phyloP scores from a whole-genome alignment of 35 echinoderm and acorn worm genomes.

The Hemicentrotus pulcherrimus region DNA sequence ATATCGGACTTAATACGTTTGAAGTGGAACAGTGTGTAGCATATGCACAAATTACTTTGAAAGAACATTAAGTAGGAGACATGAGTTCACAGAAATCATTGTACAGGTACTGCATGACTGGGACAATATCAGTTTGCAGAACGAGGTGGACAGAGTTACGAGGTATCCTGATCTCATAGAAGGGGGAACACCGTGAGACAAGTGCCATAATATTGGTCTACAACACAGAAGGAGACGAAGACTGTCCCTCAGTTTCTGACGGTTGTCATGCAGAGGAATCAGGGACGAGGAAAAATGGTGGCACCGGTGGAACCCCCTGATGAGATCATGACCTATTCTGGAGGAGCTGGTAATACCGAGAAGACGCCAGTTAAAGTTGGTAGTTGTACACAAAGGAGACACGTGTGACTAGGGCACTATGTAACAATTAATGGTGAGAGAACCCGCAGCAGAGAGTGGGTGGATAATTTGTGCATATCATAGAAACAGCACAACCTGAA shows the following conservation, averaged over 20 bases:
- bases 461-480: neutral
- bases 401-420: neutral
- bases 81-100: neutral
- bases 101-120: neutral
- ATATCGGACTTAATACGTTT: constrained; percentile 14
- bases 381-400: too few species aligned
- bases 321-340: neutral
- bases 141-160: neutral
- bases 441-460: neutral
- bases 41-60: neutral
- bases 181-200: neutral
- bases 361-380: too few species aligned
- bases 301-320: too few species aligned
- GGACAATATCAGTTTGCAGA: neutral
- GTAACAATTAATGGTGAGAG: neutral
- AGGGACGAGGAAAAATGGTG: neutral
- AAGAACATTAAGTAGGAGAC: neutral
- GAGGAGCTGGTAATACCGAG: too few species aligned
- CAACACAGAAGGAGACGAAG: neutral
- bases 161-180: neutral
- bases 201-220: neutral
- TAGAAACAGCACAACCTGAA: neutral
- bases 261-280: constrained; percentile 22
- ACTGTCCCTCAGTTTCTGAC: neutral
- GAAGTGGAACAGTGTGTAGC: neutral